Evolutionary conservation across 2,113 vertebrate species (phyloP).

Genomic region (Anoplopoma fimbria): DNA sequence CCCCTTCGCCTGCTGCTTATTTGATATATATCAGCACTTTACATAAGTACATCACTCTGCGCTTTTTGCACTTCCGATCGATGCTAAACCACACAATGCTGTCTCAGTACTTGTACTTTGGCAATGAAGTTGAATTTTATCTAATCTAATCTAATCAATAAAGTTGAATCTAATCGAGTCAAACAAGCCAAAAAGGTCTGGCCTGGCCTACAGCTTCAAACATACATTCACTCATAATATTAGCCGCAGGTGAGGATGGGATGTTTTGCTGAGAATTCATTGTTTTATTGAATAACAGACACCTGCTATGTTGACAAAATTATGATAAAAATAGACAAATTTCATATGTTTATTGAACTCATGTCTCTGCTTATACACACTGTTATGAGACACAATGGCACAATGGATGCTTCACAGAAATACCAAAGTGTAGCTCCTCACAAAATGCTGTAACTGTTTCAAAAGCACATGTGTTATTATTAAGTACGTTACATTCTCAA

Average conservation of each 20-base stretch:
- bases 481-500: slow-evolving; percentile 29
- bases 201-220: neutral
- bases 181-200: neutral
- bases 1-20: neutral
- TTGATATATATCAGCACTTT: neutral
- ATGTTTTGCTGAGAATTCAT: slow-evolving; percentile 11
- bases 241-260: neutral
- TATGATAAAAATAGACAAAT: slow-evolving; percentile 55
- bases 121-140: neutral
- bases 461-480: slow-evolving; percentile 31
- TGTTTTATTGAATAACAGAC: slow-evolving; percentile 56
- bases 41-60: neutral
- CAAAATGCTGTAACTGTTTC: slow-evolving; percentile 19
- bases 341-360: slow-evolving; percentile 28
- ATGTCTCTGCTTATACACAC: slow-evolving; percentile 34
- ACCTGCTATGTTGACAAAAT: slow-evolving; percentile 36
- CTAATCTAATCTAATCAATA: neutral
- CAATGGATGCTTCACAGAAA: slow-evolving; percentile 45
- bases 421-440: slow-evolving; percentile 35
- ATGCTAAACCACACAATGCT: neutral
- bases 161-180: neutral
- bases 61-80: neutral
- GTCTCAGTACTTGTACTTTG: neutral
- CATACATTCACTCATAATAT: neutral
- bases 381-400: slow-evolving; percentile 37